These are phyloP conservation scores for Thymelicus sylvestris DNA, from an alignment of 2,888 invertebrate species.

Conservation along the genomic window DNA sequence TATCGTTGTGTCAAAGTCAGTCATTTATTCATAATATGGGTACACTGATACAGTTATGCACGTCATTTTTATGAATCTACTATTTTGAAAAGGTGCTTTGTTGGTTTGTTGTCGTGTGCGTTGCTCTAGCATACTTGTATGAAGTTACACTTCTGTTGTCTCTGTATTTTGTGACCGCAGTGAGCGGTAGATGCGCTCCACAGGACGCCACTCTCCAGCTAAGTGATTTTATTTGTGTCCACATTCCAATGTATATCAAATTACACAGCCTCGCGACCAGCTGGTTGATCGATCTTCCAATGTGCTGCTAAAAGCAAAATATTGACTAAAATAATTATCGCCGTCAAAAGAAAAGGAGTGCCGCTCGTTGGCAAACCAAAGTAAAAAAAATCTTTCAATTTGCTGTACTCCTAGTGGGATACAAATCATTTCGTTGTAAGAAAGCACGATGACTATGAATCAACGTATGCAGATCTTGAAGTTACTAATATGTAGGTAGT, in stretches of 20 bases:
- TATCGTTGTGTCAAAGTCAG: no score
- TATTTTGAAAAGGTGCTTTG: no score
- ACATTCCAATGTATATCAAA: conserved; percentile 83
- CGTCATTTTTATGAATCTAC: no score
- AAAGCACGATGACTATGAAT: background rate
- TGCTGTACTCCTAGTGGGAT: conserved; percentile 25
- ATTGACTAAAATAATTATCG: conserved; percentile 52
- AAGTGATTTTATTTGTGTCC: conserved; percentile 85
- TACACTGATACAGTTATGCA: no score
- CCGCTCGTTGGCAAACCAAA: background rate
- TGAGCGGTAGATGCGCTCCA: conserved; percentile 71
- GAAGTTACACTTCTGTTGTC: no score
- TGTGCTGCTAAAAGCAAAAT: conserved; percentile 68
- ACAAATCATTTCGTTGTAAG: conserved; percentile 30
- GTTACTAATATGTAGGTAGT: no score
- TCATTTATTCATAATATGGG: no score
- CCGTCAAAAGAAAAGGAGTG: conserved; percentile 38
- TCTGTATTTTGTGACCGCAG: conserved; percentile 40
- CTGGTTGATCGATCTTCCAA: conserved; percentile 78
- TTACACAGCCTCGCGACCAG: conserved; percentile 74
- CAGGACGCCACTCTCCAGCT: conserved; percentile 79
- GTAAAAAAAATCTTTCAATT: conserved; percentile 24
- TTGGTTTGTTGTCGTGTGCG: no score
- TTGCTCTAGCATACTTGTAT: no score
- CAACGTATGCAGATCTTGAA: no score